phyloP scores from a whole-genome alignment of 2,113 vertebrate species.

The Gymnorhina tibicen region DNA sequence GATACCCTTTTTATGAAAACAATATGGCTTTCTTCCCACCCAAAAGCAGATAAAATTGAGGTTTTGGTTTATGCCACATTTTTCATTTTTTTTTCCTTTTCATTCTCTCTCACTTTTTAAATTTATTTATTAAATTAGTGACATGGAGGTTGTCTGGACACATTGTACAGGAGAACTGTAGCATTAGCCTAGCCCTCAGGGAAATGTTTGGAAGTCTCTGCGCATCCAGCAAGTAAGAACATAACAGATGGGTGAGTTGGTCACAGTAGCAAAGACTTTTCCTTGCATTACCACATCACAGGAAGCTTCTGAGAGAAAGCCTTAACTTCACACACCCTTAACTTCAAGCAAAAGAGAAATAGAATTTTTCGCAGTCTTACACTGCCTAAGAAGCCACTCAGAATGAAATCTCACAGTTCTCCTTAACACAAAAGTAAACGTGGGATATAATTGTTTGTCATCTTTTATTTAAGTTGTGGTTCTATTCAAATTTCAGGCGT shows the following conservation, averaged over 20 bases:
- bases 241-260: constrained; percentile 2
- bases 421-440: background rate
- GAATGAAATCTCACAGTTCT: constrained; percentile 23
- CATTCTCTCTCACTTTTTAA: rapidly evolving
- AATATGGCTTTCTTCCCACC: rapidly evolving
- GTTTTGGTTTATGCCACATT: rapidly evolving
- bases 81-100: rapidly evolving
- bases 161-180: background rate
- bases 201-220: background rate
- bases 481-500: background rate
- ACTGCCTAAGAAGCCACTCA: background rate
- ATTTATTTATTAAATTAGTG: background rate
- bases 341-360: constrained; percentile 19
- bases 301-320: constrained; percentile 4
- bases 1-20: background rate
- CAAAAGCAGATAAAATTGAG: background rate
- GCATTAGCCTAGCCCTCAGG: background rate
- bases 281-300: constrained; percentile 36
- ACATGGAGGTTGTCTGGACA: background rate
- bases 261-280: constrained; percentile 18
- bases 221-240: background rate
- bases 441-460: constrained; percentile 15
- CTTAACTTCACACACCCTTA: constrained; percentile 2
- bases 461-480: constrained; percentile 11
- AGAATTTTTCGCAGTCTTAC: background rate